These are phyloP conservation scores for Tyrannus savana DNA, from an alignment of 2,113 vertebrate species.

Conservation along the genomic window DNA sequence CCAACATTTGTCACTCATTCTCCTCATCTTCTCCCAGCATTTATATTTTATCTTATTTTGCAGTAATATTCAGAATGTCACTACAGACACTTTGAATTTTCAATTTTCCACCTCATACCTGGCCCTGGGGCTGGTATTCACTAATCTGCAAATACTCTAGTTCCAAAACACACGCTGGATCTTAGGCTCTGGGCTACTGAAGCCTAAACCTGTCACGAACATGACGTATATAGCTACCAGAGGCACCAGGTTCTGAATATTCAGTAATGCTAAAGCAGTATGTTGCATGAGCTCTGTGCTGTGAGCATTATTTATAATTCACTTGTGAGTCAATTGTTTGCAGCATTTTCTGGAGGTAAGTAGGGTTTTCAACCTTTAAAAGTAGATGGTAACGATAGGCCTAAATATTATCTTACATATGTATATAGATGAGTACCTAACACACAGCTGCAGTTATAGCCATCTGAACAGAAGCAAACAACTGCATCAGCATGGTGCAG, in stretches of 20 bases:
- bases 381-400: background rate
- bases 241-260: constrained; percentile 29
- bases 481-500: accelerated
- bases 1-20: background rate
- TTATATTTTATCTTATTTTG: background rate
- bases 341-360: constrained; percentile 9
- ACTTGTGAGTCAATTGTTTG: constrained; percentile 44
- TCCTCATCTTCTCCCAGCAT: background rate
- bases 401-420: background rate
- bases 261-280: background rate
- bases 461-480: background rate
- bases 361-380: constrained; percentile 3
- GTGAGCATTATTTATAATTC: constrained; percentile 18
- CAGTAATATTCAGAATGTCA: background rate
- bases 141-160: background rate
- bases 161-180: background rate
- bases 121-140: constrained; percentile 17
- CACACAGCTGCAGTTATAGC: background rate
- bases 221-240: background rate
- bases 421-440: background rate
- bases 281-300: background rate
- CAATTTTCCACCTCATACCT: background rate
- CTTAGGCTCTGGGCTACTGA: background rate
- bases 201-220: background rate
- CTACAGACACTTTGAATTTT: background rate